These are phyloP conservation scores for Cerceris rybyensis DNA, from an alignment of 2,888 invertebrate genomes.

Conservation along the genomic window DNA sequence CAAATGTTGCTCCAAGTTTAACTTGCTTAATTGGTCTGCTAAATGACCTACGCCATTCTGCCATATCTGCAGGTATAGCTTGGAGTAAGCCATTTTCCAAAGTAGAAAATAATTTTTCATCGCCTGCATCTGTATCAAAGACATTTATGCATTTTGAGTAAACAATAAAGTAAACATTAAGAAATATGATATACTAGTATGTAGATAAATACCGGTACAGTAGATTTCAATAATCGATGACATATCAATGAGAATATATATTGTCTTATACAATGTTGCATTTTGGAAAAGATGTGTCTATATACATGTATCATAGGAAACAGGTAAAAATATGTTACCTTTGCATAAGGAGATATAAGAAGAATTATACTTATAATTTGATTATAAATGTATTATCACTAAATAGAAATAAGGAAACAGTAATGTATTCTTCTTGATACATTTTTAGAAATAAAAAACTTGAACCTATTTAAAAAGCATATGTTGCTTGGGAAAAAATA, in stretches of 20 bases:
- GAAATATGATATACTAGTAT: background rate
- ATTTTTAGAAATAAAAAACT: background rate
- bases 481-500: background rate
- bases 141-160: background rate
- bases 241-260: no score
- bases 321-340: no score
- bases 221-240: no score
- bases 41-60: slow-evolving; percentile 96
- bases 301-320: no score
- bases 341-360: no score
- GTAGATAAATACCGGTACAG: background rate
- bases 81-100: slow-evolving; percentile 90
- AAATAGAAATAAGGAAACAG: no score
- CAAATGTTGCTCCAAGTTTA: slow-evolving; percentile 90
- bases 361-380: no score
- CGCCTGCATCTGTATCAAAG: slow-evolving; percentile 88
- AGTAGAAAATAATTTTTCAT: slow-evolving; percentile 92
- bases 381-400: no score
- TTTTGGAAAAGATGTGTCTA: no score
- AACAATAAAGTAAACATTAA: background rate
- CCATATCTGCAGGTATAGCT: slow-evolving; percentile 92
- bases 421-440: no score
- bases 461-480: background rate
- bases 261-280: no score
- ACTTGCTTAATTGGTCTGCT: slow-evolving; percentile 94